Evolutionary conservation across 2,888 invertebrate genomes (phyloP).

Genomic region (Coecobrya sp.): DNA sequence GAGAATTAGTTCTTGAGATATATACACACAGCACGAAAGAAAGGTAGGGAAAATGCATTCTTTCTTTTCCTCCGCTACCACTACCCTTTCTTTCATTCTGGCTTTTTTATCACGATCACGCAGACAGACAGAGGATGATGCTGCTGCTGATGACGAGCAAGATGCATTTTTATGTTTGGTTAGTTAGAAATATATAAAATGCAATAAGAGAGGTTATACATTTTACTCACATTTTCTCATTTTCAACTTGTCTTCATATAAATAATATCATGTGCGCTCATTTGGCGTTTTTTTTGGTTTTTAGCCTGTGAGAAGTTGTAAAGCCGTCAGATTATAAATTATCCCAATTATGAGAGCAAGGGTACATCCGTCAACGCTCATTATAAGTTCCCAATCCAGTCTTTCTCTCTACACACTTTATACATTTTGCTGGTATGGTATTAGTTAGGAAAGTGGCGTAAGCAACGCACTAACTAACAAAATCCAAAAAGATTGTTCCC

Average conservation of each 20-base stretch:
- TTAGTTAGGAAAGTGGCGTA: not conserved
- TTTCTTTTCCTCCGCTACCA: slow-evolving; percentile 10
- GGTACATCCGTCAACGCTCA: slow-evolving; percentile 85
- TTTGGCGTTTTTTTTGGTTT: slow-evolving; percentile 47
- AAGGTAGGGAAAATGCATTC: slow-evolving; percentile 59
- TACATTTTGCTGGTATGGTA: slow-evolving; percentile 8
- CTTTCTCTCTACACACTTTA: slow-evolving; percentile 20
- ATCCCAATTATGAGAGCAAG: slow-evolving; percentile 85
- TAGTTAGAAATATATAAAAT: slow-evolving; percentile 21
- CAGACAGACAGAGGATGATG: slow-evolving; percentile 34
- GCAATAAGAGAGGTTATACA: not conserved
- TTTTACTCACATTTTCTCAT: slow-evolving; percentile 61
- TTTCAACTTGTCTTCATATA: slow-evolving; percentile 71
- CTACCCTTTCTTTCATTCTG: slow-evolving; percentile 71
- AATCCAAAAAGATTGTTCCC: slow-evolving; percentile 29
- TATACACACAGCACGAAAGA: slow-evolving; percentile 53
- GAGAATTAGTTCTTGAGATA: slow-evolving; percentile 69
- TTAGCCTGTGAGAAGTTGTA: slow-evolving; percentile 79
- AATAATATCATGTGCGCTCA: slow-evolving; percentile 52
- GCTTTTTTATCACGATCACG: slow-evolving; percentile 69
- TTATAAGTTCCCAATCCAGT: slow-evolving; percentile 78
- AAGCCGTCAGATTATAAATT: slow-evolving; percentile 85
- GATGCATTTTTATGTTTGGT: slow-evolving; percentile 61
- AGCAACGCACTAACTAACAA: not conserved
- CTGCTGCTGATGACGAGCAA: slow-evolving; percentile 36